Conservation (phyloP, 2,888 invertebrate genomes). For the Heteromyza rotundicornis region DNA sequence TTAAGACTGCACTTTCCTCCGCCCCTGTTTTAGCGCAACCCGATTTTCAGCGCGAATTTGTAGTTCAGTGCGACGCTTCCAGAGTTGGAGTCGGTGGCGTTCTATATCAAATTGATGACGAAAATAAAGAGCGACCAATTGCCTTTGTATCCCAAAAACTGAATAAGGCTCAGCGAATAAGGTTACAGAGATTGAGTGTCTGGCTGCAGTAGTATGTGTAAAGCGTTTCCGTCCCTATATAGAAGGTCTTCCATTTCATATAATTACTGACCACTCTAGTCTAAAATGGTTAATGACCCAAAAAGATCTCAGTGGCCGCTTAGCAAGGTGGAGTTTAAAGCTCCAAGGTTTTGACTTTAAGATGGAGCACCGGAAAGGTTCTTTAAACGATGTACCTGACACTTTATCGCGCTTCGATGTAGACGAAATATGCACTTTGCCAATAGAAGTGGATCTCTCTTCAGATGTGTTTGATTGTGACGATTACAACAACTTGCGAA, state of each 20-base stretch:
- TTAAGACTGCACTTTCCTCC: conserved; percentile 7
- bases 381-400: conserved; percentile 5
- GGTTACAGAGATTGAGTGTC: background rate
- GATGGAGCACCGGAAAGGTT: conserved; percentile 8
- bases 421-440: background rate
- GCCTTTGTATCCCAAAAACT: conserved; percentile 22
- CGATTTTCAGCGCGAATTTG: background rate
- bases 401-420: background rate
- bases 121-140: conserved; percentile 12
- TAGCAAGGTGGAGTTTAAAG: conserved; percentile 9
- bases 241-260: background rate
- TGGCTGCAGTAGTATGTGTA: background rate
- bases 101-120: conserved; percentile 6
- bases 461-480: background rate
- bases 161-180: background rate
- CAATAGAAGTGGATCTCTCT: background rate
- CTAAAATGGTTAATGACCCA: background rate
- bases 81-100: conserved; percentile 13
- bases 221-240: background rate
- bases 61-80: conserved; percentile 18
- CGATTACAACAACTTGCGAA: background rate
- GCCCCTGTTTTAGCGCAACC: conserved; percentile 15
- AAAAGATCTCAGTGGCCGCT: conserved; percentile 4
- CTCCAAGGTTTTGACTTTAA: conserved; percentile 6
- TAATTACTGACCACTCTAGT: background rate